Evolutionary conservation across 2,113 vertebrate genomes (phyloP).

Genomic region (Gallinago paraguaiae): DNA sequence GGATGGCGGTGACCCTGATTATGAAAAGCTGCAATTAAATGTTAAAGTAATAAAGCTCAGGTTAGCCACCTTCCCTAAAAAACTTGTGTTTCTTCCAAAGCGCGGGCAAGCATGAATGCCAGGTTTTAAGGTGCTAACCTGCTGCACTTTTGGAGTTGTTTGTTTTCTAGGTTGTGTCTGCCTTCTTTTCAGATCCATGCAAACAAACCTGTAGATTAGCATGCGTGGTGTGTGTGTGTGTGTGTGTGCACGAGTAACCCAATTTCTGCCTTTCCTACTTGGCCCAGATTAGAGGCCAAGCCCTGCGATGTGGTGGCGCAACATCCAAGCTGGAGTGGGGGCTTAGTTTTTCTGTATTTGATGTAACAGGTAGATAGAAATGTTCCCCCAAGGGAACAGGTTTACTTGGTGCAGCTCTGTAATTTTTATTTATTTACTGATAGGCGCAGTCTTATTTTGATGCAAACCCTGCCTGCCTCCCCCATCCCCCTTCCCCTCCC

Average conservation of each 20-base stretch:
- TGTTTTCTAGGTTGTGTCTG: neutral
- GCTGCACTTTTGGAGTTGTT: neutral
- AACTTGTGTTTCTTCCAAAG: neutral
- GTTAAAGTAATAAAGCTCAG: constrained; percentile 21
- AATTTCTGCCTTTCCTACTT: constrained; percentile 59
- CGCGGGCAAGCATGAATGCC: neutral
- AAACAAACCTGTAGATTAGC: constrained; percentile 14
- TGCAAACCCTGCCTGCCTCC: constrained; percentile 47
- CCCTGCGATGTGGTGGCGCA: constrained; percentile 1
- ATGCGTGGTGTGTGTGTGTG: neutral
- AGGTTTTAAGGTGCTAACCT: neutral
- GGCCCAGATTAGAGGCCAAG: constrained; percentile 57
- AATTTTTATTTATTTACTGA: constrained; percentile 22
- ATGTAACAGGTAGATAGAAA: constrained; percentile 66
- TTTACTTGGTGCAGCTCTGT: neutral
- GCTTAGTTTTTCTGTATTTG: neutral
- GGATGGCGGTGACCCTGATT: constrained; percentile 31
- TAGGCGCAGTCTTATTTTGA: constrained; percentile 34
- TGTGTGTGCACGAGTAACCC: neutral
- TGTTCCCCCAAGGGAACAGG: neutral
- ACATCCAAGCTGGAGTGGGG: neutral
- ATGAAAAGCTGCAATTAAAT: constrained; percentile 56
- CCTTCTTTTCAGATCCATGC: neutral
- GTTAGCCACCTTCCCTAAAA: neutral
- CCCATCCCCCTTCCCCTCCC: constrained; percentile 28